Base-by-base conservation (phyloP, 2,797 vertebrate species). In the Acrocephalus scirpaceus region DNA sequence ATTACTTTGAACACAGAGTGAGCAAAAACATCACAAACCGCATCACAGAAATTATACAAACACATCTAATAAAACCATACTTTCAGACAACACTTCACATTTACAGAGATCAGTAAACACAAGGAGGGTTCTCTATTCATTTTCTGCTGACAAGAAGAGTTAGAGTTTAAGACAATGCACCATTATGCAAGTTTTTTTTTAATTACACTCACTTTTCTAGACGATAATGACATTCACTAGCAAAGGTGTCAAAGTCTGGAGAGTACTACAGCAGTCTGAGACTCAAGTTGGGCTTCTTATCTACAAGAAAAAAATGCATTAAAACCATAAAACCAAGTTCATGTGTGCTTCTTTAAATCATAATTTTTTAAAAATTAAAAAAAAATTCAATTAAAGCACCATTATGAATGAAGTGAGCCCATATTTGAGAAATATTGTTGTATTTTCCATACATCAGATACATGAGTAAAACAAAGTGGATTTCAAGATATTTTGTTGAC, bases 141-240 rank as follows among this genome's bases (percentile, higher is more conserved):
- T 27, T 91, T 34, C 17, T 83, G 29, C 66, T 72, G 30, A 54
- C 13, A 50, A 38, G 38, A 69, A 67, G 7, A 7, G 11, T 30
- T 18, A 6, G 4, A 36, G 38, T 34, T 86, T 30, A 69, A 66
- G 30, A 44, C 32, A 87, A 64, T 2, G 17, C 30, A 88, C 10
- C 29, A 48, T 22, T 7, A 5, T 22, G 3, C 5, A 74, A 38
- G 18, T 4, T 25, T 19, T 72, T 45, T 58, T 47, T 38, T 11
- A 77, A 77, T 32, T 7, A 72, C 69, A 94, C 96, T 96, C 88
- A 97, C 95, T 94, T 95, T 92, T 86, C 57, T 66, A 72, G 51
- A 81, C n/a, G 48, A 25, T 18, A 81, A 5, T 3, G 72, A 48
- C 90, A 94, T 93, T 67, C 95, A 96, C 36, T 3, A 61, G 47